Base-by-base conservation (phyloP, 2,888 invertebrate species). In the Lycia hirtaria region DNA sequence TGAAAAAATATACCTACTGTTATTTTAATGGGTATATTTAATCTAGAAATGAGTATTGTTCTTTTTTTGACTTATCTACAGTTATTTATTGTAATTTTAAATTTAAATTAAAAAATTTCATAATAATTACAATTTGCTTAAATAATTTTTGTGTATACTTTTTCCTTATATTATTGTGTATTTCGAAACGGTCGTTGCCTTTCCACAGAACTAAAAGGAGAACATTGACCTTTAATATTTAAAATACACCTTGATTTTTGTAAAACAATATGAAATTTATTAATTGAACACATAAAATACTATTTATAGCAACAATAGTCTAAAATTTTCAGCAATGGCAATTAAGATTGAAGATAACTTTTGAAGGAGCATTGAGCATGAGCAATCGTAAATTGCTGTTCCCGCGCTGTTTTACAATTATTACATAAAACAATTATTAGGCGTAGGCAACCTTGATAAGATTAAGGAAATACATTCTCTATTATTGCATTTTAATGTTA, bases 381-480 rank as follows among this genome's bases (percentile, higher is more conserved):
- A 55, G 38, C 55, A 55, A 43, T 35, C 35, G 26, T 41, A 40
- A 4, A n/a, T 43, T 30, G 44, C 33, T 53, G 48, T 52, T 56
- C 56, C 49, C 28, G 22, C 33, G 38, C 15, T 57, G 40, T 45
- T 49, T n/a, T 44, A 37, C 20, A 20, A 9, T 7, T 22, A 7
- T 9, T 51, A 40, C 22, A 51, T 41, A 49, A 51, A 51, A 51
- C 51, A 52, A 52, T 50, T 56, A 53, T 26, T 22, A 6, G 0
- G 10, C 33, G 9, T 47, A 38, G 14, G 9, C 41, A 38, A 12
- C 57, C 55, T 62, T 62, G 47, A 47, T 47, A 35, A 40, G 9
- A 49, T 55, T 55, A 19, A 48, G 57, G 52, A 62, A 57, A 62
- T 40, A 33, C 52, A 33, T 22, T 45, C 3, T 20, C 44, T 24